Percentiles rank a stretch among this genome's conserved stretches.
These are phyloP conservation scores for Congeria kusceri DNA, from an alignment of 2,888 invertebrate species.

Conservation along the genomic window DNA sequence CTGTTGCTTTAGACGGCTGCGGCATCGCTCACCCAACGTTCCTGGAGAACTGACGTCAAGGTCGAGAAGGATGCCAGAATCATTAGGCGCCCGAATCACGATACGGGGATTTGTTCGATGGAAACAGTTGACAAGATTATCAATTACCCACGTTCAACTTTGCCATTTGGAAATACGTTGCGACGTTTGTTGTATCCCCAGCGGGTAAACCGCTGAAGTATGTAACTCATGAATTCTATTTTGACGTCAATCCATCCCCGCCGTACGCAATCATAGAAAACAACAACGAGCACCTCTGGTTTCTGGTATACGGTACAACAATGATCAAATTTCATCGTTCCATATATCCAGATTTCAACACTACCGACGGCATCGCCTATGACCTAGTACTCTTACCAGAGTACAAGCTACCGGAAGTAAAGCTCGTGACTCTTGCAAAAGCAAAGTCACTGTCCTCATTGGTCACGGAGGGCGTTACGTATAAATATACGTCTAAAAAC, in stretches of 20 bases:
- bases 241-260: constrained; percentile 72
- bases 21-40: constrained; percentile 58
- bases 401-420: constrained; percentile 47
- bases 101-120: constrained; percentile 64
- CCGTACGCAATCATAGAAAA: constrained; percentile 75
- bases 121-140: constrained; percentile 65
- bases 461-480: constrained; percentile 68
- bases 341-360: constrained; percentile 77
- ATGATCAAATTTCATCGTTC: constrained; percentile 75
- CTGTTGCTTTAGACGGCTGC: constrained; percentile 60
- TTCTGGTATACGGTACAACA: constrained; percentile 74
- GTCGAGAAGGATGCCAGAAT: constrained; percentile 58
- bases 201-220: constrained; percentile 61
- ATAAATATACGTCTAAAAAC: constrained; percentile 70
- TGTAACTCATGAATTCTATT: constrained; percentile 60
- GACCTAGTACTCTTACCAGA: constrained; percentile 79
- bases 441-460: constrained; percentile 61
- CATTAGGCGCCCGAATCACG: constrained; percentile 69
- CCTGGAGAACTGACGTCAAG: constrained; percentile 74
- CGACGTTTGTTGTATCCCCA: constrained; percentile 77
- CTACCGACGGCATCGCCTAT: constrained; percentile 74
- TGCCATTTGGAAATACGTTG: constrained; percentile 76
- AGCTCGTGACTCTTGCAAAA: constrained; percentile 32
- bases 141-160: constrained; percentile 65
- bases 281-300: constrained; percentile 69